These are phyloP conservation scores for Lophotriccus pileatus DNA, from an alignment of 2,797 vertebrate genomes.

Conservation along the genomic window DNA sequence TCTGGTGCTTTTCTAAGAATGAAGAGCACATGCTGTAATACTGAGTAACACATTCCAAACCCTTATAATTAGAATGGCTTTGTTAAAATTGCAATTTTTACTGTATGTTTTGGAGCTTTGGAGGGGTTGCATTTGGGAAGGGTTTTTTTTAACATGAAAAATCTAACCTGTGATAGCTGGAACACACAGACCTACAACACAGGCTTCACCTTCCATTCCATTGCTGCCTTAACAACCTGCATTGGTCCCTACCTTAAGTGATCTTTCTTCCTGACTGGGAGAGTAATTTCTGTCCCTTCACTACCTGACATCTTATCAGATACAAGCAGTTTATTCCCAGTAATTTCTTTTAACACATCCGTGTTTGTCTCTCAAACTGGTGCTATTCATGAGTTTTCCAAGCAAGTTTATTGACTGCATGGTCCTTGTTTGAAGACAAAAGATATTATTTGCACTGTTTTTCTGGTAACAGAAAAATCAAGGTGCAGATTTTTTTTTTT, in stretches of 20 bases:
- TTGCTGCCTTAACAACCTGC: not conserved
- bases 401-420: not conserved
- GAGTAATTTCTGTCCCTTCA: not conserved
- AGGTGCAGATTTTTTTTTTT: not conserved
- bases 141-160: not conserved
- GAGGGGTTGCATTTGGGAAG: not conserved
- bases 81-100: not conserved
- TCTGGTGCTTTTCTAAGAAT: not conserved
- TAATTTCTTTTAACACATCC: not conserved
- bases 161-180: not conserved
- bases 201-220: not conserved
- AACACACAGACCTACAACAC: not conserved
- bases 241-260: not conserved
- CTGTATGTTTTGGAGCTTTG: not conserved
- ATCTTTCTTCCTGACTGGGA: not conserved
- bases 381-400: not conserved
- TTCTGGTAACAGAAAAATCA: not conserved
- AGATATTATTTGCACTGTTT: not conserved
- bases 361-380: fast-evolving
- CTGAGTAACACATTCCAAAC: not conserved
- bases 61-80: fast-evolving
- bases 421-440: not conserved
- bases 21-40: not conserved
- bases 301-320: not conserved
- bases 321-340: not conserved